Conservation (phyloP, 2,888 invertebrate species). For the Polymixis flavicincta region DNA sequence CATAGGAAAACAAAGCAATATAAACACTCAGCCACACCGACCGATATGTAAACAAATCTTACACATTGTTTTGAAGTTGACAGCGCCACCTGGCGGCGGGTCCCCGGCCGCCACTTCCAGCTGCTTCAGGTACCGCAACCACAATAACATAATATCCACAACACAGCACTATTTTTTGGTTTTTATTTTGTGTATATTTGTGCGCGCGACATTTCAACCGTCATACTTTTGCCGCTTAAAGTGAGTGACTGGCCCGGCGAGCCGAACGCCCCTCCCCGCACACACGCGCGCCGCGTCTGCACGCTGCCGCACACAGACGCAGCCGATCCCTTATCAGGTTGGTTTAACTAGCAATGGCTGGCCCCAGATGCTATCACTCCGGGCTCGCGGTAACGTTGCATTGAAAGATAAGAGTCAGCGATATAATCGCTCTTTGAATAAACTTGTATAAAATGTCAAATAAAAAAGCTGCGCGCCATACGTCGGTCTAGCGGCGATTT, state of each 20-base stretch:
- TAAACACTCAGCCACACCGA: conserved; percentile 63
- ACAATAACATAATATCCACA: conserved; percentile 87
- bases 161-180: conserved; percentile 69
- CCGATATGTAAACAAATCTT: conserved; percentile 75
- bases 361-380: conserved; percentile 88
- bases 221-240: conserved; percentile 89
- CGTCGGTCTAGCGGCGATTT: conserved; percentile 83
- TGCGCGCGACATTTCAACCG: conserved; percentile 77
- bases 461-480: conserved; percentile 88
- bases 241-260: conserved; percentile 88
- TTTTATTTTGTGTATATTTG: conserved; percentile 67
- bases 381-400: conserved; percentile 90
- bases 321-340: conserved; percentile 87
- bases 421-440: conserved; percentile 90
- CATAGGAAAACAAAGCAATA: conserved; percentile 54
- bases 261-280: conserved; percentile 83
- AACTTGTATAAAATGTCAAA: conserved; percentile 91
- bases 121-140: conserved; percentile 88
- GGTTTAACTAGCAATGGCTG: conserved; percentile 90
- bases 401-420: conserved; percentile 90
- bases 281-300: conserved; percentile 71
- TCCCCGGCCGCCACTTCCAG: conserved; percentile 84
- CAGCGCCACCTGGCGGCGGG: conserved; percentile 85
- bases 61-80: conserved; percentile 88
- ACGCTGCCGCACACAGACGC: conserved; percentile 78